Base-by-base conservation (phyloP, 2,113 vertebrate species). In the Hyaena hyaena region DNA sequence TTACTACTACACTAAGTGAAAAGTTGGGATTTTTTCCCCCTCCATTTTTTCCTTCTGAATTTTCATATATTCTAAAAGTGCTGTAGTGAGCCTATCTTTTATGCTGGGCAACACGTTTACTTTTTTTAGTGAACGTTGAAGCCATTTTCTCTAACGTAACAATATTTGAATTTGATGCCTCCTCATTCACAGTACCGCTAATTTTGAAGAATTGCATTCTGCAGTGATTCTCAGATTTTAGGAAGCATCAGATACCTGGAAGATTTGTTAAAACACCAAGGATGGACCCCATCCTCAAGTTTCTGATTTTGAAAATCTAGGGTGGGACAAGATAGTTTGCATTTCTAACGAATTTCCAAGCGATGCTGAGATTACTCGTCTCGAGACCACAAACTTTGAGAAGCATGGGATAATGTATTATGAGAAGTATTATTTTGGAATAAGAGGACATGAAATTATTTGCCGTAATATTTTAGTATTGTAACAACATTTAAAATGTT, bases 391-490 rank as follows among this genome's bases (percentile, higher is more conserved):
- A 83, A 12, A 14, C 33, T 92, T 61, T 31, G 48, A 76, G 39
- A 93, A 83, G 16, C 53, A 7, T 63, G 19, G 61, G 45, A 71
- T 61, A 55, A 77, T 68, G 68, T 87, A 45, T 65, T 63, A 92
- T 11, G 33, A 63, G 35, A 71, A 77, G 45, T 33, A 19, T 77
- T 21, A 14, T 88, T 92, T 90, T 86, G 80, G 48, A 45, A 69
- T 76, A 48, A n/a, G 50, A 93, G 17, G 31, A 39, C 58, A 58
- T 89, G 31, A 87, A 82, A 77, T 61, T 65, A 81, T 68, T 84
- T 73, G 16, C 39, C 89, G 28, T 86, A 86, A 45, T 55, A 94
- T 71, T 68, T 79, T 77, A 73, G 43, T 58, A 93, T 58, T 97
- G 11, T 48, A 69, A 69, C 6, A 69, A 88, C 28, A 63, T 50